Evolutionary conservation across 2,888 invertebrate genomes (phyloP).

Genomic region (Drosophila siamana): DNA sequence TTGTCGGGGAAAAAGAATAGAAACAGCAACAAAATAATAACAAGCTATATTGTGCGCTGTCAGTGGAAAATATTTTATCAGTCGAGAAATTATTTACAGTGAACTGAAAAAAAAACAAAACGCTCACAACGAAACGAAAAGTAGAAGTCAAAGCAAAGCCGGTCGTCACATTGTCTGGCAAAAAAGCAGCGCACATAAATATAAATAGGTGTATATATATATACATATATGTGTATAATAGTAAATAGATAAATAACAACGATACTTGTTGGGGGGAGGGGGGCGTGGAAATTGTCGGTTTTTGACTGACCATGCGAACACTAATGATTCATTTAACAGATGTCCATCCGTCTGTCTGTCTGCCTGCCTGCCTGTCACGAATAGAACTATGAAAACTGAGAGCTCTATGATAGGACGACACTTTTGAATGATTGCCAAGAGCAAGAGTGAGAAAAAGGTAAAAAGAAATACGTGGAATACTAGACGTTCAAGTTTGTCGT

Average conservation of each 20-base stretch:
- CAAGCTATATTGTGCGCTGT: conserved; percentile 14
- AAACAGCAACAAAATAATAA: conserved; percentile 16
- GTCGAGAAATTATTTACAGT: conserved; percentile 61
- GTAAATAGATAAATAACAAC: conserved; percentile 25
- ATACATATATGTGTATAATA: conserved; percentile 20
- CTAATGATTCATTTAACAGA: conserved; percentile 76
- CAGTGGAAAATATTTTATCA: conserved; percentile 62
- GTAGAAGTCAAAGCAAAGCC: conserved; percentile 30
- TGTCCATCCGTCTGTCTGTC: conserved; percentile 48
- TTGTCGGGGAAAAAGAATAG: conserved; percentile 10
- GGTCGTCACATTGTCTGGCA: conserved; percentile 71
- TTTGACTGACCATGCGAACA: conserved; percentile 46
- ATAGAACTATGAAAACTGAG: conserved; percentile 50
- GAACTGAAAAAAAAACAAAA: conserved; percentile 37
- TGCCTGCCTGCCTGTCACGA: neutral
- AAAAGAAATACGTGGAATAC: neutral
- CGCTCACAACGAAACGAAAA: conserved; percentile 44
- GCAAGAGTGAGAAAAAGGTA: conserved; percentile 38
- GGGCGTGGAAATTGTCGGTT: conserved; percentile 38
- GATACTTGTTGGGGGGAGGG: conserved; percentile 38
- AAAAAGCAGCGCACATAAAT: conserved; percentile 2
- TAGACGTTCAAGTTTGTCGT: neutral
- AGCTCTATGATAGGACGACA: conserved; percentile 35
- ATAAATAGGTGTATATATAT: conserved; percentile 5
- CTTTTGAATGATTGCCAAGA: conserved; percentile 68